Evolutionary conservation across 2,797 vertebrate genomes (phyloP).

Genomic region (Ptychobarbus kaznakovi): DNA sequence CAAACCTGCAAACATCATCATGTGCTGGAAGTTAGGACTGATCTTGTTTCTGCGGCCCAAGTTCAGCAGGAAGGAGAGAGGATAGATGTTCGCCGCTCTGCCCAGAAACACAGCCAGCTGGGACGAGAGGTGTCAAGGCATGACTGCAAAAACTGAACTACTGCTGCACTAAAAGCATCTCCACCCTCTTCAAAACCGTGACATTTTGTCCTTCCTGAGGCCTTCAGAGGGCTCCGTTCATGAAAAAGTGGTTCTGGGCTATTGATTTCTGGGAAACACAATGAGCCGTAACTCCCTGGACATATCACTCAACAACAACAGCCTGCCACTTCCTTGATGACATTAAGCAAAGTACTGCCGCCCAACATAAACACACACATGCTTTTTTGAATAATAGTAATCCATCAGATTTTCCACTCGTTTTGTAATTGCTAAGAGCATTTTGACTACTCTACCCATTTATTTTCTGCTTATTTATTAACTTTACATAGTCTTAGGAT

Average conservation of each 20-base stretch:
- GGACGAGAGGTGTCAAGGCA: slow-evolving; percentile 69
- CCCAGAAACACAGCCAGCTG: slow-evolving; percentile 95
- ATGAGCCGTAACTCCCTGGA: neutral
- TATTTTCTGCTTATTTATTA: neutral
- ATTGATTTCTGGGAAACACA: slow-evolving; percentile 14
- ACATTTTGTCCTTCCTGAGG: slow-evolving; percentile 11
- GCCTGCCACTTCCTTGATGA: slow-evolving; percentile 9
- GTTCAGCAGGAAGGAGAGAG: slow-evolving; percentile 94
- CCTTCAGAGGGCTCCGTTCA: slow-evolving; percentile 3
- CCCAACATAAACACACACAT: neutral
- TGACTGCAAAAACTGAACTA: slow-evolving; percentile 28
- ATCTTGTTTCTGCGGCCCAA: slow-evolving; percentile 95
- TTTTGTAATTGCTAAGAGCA: neutral
- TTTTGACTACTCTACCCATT: neutral
- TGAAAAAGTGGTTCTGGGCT: slow-evolving; percentile 1
- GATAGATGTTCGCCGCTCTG: slow-evolving; percentile 97
- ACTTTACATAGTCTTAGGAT: slow-evolving; percentile 77
- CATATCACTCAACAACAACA: neutral
- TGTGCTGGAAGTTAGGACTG: slow-evolving; percentile 94
- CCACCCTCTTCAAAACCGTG: neutral
- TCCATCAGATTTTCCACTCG: neutral
- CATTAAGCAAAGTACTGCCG: slow-evolving; percentile 13
- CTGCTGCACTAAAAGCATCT: slow-evolving; percentile 6
- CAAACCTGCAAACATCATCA: slow-evolving; percentile 99
- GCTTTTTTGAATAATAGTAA: neutral